These are phyloP conservation scores for Lepus timidus DNA, from an alignment of 2,113 vertebrate species.

Conservation along the genomic window DNA sequence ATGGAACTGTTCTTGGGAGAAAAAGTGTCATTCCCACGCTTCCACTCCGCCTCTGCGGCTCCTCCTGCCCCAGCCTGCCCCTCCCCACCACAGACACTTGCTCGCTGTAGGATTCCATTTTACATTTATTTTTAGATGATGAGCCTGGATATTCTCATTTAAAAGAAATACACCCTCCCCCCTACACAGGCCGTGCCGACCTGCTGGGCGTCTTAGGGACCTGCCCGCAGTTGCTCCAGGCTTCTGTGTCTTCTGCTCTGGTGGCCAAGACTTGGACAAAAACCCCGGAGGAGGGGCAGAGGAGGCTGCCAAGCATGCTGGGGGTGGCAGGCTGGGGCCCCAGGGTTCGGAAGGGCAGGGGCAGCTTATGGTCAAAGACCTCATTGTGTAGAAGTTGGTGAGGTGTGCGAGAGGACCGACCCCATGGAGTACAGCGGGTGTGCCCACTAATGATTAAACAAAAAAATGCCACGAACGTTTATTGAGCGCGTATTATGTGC, in stretches of 20 bases:
- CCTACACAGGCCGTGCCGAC: not conserved
- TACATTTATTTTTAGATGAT: not conserved
- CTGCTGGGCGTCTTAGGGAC: not conserved
- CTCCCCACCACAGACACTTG: too few species aligned
- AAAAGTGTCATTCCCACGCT: not conserved
- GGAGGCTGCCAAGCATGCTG: fast-evolving
- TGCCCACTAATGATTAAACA: not conserved
- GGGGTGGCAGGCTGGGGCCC: too few species aligned
- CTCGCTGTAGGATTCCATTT: not conserved
- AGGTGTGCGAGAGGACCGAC: not conserved
- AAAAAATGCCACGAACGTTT: not conserved
- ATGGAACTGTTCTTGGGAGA: not conserved
- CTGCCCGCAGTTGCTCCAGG: not conserved
- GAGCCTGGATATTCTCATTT: not conserved
- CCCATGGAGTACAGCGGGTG: not conserved
- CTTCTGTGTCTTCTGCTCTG: not conserved
- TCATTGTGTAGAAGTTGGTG: fast-evolving
- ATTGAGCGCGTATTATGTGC: slow-evolving; percentile 35
- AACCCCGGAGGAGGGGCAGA: not conserved
- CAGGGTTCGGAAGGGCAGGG: not conserved
- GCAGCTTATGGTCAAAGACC: not conserved
- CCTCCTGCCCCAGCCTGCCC: not conserved
- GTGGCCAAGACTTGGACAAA: not conserved
- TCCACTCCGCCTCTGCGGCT: not conserved
- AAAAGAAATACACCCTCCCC: not conserved